A percentile compares a stretch with the other conserved stretches of the same genome.
Conservation (phyloP, 2,888 invertebrate species). For the Macrophya annulata region DNA sequence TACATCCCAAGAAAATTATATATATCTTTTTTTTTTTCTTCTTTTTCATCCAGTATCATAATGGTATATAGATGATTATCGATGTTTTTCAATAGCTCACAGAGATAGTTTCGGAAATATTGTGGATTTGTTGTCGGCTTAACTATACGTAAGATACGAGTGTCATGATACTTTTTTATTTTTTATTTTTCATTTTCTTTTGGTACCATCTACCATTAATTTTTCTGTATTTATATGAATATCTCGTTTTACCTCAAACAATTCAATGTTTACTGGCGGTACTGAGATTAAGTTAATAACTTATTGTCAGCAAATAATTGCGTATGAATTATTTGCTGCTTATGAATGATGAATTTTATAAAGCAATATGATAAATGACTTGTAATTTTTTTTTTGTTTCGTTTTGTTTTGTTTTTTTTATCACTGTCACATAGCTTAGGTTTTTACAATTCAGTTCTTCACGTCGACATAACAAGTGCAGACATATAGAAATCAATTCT, state of each 20-base stretch:
- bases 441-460: slow-evolving; percentile 3
- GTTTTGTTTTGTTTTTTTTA: neutral
- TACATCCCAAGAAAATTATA: neutral
- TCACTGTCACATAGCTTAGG: neutral
- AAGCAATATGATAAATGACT: slow-evolving; percentile 14
- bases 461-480: neutral
- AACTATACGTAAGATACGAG: slow-evolving; percentile 28
- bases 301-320: neutral
- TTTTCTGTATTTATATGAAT: neutral
- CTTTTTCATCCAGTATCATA: neutral
- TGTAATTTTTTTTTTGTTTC: neutral
- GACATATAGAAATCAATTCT: neutral
- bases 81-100: neutral
- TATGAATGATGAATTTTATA: slow-evolving; percentile 9
- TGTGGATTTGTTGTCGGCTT: slow-evolving; percentile 1
- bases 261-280: neutral
- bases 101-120: neutral
- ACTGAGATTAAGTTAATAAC: neutral
- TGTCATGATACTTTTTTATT: slow-evolving; percentile 36
- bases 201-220: slow-evolving; percentile 6
- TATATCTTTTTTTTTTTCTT: neutral
- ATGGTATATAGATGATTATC: neutral
- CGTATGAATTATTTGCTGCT: neutral
- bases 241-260: neutral
- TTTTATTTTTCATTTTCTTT: too few species aligned